These are phyloP conservation scores for Panopea generosa DNA, from an alignment of 2,888 invertebrate genomes.

Conservation along the genomic window DNA sequence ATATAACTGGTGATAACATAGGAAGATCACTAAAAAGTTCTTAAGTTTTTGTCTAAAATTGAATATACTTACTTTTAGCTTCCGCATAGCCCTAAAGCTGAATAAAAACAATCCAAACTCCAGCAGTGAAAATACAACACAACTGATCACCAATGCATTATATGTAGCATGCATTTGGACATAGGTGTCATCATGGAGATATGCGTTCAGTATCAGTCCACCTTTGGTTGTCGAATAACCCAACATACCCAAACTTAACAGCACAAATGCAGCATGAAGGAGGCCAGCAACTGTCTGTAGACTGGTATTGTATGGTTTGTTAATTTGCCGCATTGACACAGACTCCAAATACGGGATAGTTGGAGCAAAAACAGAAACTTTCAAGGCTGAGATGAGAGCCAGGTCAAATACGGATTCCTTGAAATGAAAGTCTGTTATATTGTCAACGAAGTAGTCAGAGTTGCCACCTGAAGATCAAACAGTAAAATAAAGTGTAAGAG, in stretches of 20 bases:
- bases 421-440: constrained; percentile 77
- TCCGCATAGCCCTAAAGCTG: constrained; percentile 72
- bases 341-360: constrained; percentile 72
- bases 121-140: constrained; percentile 71
- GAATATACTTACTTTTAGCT: constrained; percentile 59
- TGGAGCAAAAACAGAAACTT: constrained; percentile 71
- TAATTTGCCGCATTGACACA: constrained; percentile 59
- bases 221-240: constrained; percentile 74
- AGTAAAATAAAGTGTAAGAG: no score
- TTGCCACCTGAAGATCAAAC: constrained; percentile 75
- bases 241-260: constrained; percentile 59
- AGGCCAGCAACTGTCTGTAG: constrained; percentile 41
- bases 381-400: constrained; percentile 75
- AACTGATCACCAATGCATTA: constrained; percentile 76
- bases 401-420: constrained; percentile 82
- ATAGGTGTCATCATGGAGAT: constrained; percentile 67
- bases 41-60: no score
- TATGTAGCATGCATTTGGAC: constrained; percentile 77
- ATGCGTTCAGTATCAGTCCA: constrained; percentile 72
- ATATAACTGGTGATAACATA: no score
- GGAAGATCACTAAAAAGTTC: no score
- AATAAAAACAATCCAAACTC: constrained; percentile 71
- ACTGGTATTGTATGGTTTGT: constrained; percentile 63
- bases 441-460: constrained; percentile 80
- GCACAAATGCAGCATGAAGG: constrained; percentile 58